These are phyloP conservation scores for Congeria kusceri DNA, from an alignment of 2,888 invertebrate species.

Conservation along the genomic window DNA sequence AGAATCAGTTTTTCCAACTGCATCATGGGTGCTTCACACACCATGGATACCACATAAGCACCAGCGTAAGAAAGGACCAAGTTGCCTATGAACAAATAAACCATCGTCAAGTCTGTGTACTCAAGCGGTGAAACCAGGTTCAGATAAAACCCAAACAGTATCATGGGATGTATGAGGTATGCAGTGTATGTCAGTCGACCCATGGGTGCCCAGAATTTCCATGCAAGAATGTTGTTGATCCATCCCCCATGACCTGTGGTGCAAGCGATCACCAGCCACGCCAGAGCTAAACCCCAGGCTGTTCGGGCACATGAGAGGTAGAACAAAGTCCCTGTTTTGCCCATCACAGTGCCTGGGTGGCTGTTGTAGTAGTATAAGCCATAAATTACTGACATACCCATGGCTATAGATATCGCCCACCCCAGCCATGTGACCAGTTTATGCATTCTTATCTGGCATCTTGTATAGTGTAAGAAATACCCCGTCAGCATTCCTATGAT, in stretches of 20 bases:
- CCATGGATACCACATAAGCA: constrained; percentile 61
- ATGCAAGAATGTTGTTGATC: constrained; percentile 92
- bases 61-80: constrained; percentile 53
- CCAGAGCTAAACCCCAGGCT: constrained; percentile 86
- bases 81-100: constrained; percentile 49
- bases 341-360: constrained; percentile 64
- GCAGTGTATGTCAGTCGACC: constrained; percentile 97
- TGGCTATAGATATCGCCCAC: constrained; percentile 75
- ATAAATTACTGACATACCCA: constrained; percentile 75
- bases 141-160: constrained; percentile 58
- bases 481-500: constrained; percentile 85
- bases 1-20: constrained; percentile 58
- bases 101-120: constrained; percentile 43
- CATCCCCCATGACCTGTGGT: constrained; percentile 88
- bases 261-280: constrained; percentile 87
- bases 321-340: constrained; percentile 69
- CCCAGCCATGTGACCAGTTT: constrained; percentile 59
- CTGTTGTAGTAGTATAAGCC: constrained; percentile 76
- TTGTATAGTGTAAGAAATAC: constrained; percentile 77
- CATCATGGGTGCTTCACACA: constrained; percentile 66
- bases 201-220: constrained; percentile 93
- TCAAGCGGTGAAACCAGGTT: constrained; percentile 43
- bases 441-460: constrained; percentile 63
- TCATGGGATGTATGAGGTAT: constrained; percentile 88
- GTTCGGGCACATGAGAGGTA: constrained; percentile 85